Evolutionary conservation across 2,113 vertebrate species (phyloP).

Genomic region (Halcyon malimbica): DNA sequence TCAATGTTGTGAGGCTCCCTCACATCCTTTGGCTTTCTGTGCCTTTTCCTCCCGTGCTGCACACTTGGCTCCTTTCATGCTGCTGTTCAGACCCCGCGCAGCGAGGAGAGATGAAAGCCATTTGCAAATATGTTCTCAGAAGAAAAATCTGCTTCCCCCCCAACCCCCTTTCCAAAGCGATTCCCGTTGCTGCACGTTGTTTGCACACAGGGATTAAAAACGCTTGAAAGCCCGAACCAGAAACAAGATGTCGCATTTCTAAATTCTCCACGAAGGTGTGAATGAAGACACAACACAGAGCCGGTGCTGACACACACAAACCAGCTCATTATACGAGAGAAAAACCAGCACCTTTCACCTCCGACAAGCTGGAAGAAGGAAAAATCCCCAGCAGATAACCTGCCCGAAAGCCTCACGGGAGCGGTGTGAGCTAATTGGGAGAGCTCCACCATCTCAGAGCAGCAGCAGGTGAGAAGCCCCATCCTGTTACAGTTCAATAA

Average conservation of each 20-base stretch:
- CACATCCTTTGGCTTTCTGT: neutral
- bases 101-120: neutral
- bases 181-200: neutral
- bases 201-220: neutral
- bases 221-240: neutral
- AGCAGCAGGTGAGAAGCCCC: neutral
- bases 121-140: neutral
- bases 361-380: neutral
- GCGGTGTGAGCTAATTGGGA: conserved; percentile 9
- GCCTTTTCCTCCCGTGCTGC: neutral
- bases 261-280: neutral
- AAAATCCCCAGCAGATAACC: neutral
- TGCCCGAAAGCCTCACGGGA: neutral
- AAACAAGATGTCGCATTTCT: neutral
- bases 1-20: neutral
- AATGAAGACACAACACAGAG: neutral
- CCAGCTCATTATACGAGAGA: neutral
- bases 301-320: neutral
- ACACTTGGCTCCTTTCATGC: neutral
- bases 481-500: neutral
- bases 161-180: neutral
- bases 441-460: neutral
- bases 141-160: neutral
- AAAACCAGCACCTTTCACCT: conserved; percentile 34
- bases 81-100: neutral